phyloP scores from a whole-genome alignment of 2,113 vertebrate species.

The Trichechus manatus region DNA sequence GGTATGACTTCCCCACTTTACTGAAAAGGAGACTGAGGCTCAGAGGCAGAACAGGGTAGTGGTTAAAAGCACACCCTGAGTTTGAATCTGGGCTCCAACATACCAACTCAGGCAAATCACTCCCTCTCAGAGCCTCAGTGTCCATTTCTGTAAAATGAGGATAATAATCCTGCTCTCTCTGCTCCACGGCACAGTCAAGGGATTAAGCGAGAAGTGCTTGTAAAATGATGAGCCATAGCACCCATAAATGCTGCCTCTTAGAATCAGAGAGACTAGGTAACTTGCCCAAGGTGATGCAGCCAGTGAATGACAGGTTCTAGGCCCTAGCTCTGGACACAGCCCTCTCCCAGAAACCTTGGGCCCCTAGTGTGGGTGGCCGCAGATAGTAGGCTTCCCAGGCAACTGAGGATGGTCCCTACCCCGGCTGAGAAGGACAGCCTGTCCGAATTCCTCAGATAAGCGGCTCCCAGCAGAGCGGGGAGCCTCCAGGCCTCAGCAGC shows the following conservation, averaged over 20 bases:
- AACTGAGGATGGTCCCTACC: not conserved
- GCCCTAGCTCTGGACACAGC: not conserved
- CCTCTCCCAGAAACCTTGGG: not conserved
- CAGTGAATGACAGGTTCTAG: not conserved
- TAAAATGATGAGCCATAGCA: not conserved
- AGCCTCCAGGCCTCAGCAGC: not conserved
- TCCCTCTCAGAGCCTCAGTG: not conserved
- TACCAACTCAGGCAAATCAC: not conserved
- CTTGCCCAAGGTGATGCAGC: not conserved
- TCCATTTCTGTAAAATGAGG: conserved; percentile 6
- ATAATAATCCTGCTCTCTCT: not conserved
- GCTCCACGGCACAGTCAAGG: not conserved
- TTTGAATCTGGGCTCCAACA: not conserved
- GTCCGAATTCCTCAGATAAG: conserved; percentile 87
- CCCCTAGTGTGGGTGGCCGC: not conserved
- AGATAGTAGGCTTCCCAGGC: conserved; percentile 10
- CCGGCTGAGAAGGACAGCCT: conserved; percentile 58
- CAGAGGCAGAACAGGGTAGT: not conserved
- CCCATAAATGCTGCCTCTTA: not conserved
- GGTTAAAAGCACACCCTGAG: conserved; percentile 26
- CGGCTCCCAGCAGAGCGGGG: conserved; percentile 76
- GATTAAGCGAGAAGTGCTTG: conserved; percentile 27
- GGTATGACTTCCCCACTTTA: not conserved
- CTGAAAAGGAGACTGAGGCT: conserved; percentile 34
- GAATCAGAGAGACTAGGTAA: conserved; percentile 13